phyloP scores from a whole-genome alignment of 2,888 invertebrate genomes.

The Pammene fasciana region DNA sequence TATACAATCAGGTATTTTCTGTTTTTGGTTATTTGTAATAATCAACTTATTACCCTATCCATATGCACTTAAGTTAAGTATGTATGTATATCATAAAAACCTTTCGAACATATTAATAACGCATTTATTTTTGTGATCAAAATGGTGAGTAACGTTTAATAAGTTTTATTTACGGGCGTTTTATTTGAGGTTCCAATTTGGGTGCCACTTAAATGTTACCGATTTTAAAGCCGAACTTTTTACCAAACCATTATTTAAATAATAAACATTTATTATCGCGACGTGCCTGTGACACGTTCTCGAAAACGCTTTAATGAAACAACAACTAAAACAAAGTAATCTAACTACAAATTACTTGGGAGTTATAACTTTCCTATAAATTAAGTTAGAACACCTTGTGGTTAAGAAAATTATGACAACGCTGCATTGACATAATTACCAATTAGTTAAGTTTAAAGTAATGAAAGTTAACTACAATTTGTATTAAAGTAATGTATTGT shows the following conservation, averaged over 20 bases:
- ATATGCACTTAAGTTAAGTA: no score
- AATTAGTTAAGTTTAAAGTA: constrained; percentile 8
- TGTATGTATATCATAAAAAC: no score
- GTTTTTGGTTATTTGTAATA: no score
- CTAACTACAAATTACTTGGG: constrained; percentile 28
- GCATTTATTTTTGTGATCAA: no score
- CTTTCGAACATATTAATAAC: no score
- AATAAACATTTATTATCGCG: constrained; percentile 3
- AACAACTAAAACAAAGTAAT: constrained; percentile 18
- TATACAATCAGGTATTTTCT: no score
- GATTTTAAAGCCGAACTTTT: constrained; percentile 3
- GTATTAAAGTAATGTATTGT: no score
- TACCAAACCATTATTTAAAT: constrained; percentile 6
- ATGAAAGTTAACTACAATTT: no score
- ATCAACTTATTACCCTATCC: no score
- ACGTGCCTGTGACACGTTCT: constrained; percentile 13
- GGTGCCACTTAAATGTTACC: constrained; percentile 3
- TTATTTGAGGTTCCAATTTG: constrained; percentile 6
- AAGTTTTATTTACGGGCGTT: not conserved
- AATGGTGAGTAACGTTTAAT: not conserved
- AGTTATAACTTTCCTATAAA: constrained; percentile 26
- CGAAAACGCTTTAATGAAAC: constrained; percentile 19
- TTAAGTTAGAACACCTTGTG: constrained; percentile 11
- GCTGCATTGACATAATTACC: constrained; percentile 10
- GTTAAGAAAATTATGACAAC: constrained; percentile 6